Evolutionary conservation across 2,113 vertebrate genomes (phyloP).

Genomic region (Ictalurus punctatus): DNA sequence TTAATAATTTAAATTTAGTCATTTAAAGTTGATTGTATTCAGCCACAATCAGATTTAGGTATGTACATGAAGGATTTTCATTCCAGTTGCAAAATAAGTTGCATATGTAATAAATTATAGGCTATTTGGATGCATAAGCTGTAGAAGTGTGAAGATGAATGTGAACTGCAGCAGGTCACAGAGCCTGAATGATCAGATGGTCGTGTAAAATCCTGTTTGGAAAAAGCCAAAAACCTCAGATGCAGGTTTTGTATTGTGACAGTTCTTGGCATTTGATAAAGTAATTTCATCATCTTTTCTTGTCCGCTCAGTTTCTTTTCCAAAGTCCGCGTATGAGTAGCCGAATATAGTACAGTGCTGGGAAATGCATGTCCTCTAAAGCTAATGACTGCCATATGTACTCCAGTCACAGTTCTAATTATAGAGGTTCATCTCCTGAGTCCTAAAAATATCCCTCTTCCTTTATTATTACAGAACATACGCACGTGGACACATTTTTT

Average conservation of each 20-base stretch:
- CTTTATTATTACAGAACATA: constrained; percentile 48
- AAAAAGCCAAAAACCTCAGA: background rate
- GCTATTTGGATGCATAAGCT: background rate
- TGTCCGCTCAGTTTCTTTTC: constrained; percentile 15
- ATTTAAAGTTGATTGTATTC: background rate
- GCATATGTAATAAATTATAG: background rate
- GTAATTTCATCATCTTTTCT: constrained; percentile 15
- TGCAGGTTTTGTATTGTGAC: background rate
- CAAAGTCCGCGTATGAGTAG: constrained; percentile 19
- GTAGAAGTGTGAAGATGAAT: background rate
- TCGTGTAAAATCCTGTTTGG: background rate
- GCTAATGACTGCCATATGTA: constrained; percentile 57
- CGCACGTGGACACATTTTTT: background rate
- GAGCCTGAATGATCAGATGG: background rate
- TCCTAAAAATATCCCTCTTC: constrained; percentile 54
- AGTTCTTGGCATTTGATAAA: background rate
- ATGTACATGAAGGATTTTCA: background rate
- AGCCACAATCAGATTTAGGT: background rate
- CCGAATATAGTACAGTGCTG: constrained; percentile 27
- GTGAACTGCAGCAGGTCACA: background rate
- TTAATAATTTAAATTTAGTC: background rate
- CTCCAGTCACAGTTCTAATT: constrained; percentile 53
- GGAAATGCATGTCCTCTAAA: constrained; percentile 36
- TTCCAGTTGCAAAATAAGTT: background rate
- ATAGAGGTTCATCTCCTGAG: constrained; percentile 45